Base-by-base conservation (phyloP, 2,113 vertebrate genomes). In the Nesoenas mayeri region DNA sequence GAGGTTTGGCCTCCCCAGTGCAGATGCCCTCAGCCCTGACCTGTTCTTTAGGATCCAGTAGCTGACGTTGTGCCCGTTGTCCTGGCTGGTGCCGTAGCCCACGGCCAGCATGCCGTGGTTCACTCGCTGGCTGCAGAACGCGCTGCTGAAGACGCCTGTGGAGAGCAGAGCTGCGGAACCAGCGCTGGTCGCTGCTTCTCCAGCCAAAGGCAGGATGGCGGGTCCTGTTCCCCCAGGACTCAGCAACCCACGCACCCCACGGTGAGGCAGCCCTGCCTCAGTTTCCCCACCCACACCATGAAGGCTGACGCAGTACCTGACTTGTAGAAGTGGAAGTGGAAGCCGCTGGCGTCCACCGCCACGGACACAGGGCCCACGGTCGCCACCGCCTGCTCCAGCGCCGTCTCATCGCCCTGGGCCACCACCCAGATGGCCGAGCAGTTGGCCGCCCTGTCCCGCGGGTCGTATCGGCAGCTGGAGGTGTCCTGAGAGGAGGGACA, bases 11-110 rank as follows among this genome's bases (percentile, higher is more conserved):
- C 42, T 44, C 42, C 42, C 42, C 42, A 44, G 42, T 17, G 42
- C 42, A 44, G 42, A 14, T 3, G 0, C 12, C 38, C 80, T 29
- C 32, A 15, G 36, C 60, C 26, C 18, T n/a, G 57, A 91, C 96
- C 97, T 97, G 84, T 96, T 97, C 71, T 96, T 95, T 29, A 96
- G 36, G 82, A 96, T 95, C 95, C 96, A 94, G 69, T 94, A 95
- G 83, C 65, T 78, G 6, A 22, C 2, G 0, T 58, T 82, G 28
- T 1, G 25, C 4, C 84, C 67, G 0, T 0, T 3, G 3, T 47
- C 19, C n/a, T 32, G 72, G 53, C 34, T 44, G 0, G 2, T 67
- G 24, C 89, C 29, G 0, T 96, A 97, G 54, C 97, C 97, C 53
- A 97, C 96, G 0, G 70, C 92, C 51, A 96, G 20, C 94, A 95